A percentile compares a stretch with the other conserved stretches of the same genome.
Evolutionary conservation across 2,113 vertebrate genomes (phyloP).

Genomic region (Cranoglanis bouderius): DNA sequence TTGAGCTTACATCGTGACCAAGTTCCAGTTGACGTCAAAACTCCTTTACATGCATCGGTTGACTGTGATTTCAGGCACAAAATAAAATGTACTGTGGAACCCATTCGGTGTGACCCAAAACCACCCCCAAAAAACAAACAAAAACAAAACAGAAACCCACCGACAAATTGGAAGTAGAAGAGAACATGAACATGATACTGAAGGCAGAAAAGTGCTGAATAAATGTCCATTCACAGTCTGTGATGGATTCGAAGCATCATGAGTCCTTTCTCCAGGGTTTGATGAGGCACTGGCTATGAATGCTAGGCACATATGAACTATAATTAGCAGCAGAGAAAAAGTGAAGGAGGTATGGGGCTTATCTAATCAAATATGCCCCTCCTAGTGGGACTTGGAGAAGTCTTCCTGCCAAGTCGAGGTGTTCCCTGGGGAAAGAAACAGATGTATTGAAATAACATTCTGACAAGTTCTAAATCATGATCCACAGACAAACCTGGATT

Average conservation of each 20-base stretch:
- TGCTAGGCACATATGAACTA: constrained; percentile 38
- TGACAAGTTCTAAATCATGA: background rate
- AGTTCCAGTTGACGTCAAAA: constrained; percentile 13
- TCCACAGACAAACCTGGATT: background rate
- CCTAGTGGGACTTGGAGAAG: constrained; percentile 86
- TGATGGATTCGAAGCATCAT: constrained; percentile 1
- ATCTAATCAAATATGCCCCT: constrained; percentile 84
- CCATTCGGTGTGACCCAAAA: constrained; percentile 78
- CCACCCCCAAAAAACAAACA: background rate
- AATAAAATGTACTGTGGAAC: constrained; percentile 56
- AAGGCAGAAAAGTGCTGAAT: constrained; percentile 49
- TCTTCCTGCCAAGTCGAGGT: constrained; percentile 89
- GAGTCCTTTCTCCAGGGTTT: constrained; percentile 33
- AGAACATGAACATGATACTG: constrained; percentile 7
- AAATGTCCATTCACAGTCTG: constrained; percentile 25
- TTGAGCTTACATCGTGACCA: background rate
- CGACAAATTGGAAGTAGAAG: constrained; percentile 1
- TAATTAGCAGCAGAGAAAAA: constrained; percentile 61
- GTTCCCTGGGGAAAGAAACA: constrained; percentile 78
- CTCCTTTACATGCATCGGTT: constrained; percentile 53
- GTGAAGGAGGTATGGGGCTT: constrained; percentile 37
- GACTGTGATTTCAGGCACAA: constrained; percentile 80
- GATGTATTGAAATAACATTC: constrained; percentile 26
- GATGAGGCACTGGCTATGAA: constrained; percentile 49
- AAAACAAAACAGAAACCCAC: background rate